A percentile compares a stretch with the other conserved stretches of the same genome.
phyloP scores from a whole-genome alignment of 1,140 invertebrate genomes.

The Eubasilissa regina region DNA sequence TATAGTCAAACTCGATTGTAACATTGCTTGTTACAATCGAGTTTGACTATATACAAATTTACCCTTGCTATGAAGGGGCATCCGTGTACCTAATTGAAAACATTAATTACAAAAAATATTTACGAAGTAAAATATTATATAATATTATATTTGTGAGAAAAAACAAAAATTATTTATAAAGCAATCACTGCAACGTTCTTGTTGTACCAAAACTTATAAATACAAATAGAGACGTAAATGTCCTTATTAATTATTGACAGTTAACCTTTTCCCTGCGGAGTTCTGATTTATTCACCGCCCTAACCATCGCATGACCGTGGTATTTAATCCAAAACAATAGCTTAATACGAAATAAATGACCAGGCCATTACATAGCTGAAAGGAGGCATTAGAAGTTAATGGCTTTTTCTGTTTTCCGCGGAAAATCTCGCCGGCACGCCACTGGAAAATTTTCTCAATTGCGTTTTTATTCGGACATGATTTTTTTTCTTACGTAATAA shows the following conservation, averaged over 20 bases:
- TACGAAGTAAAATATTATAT: neutral
- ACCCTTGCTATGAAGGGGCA: too few relatives aligned
- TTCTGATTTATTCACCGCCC: constrained; percentile 11
- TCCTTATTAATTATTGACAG: constrained; percentile 27
- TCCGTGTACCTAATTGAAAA: too few relatives aligned
- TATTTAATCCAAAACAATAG: constrained; percentile 38
- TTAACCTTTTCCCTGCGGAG: constrained; percentile 34
- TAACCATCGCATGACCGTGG: neutral
- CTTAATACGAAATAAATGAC: constrained; percentile 45
- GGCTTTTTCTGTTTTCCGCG: constrained; percentile 14
- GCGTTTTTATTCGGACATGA: neutral
- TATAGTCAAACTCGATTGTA: too few relatives aligned
- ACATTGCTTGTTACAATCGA: too few relatives aligned
- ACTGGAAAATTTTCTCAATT: neutral
- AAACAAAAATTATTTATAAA: neutral
- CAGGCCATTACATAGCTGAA: constrained; percentile 18
- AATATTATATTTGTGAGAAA: neutral
- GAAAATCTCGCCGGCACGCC: neutral
- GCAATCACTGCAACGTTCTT: neutral
- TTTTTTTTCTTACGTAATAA: neutral
- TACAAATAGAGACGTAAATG: constrained; percentile 43
- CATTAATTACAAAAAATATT: neutral
- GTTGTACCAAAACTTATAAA: constrained; percentile 17
- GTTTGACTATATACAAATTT: too few relatives aligned
- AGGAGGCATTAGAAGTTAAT: constrained; percentile 15